Base-by-base conservation (phyloP, 2,113 vertebrate species). In the Psittacula cyanocephala region DNA sequence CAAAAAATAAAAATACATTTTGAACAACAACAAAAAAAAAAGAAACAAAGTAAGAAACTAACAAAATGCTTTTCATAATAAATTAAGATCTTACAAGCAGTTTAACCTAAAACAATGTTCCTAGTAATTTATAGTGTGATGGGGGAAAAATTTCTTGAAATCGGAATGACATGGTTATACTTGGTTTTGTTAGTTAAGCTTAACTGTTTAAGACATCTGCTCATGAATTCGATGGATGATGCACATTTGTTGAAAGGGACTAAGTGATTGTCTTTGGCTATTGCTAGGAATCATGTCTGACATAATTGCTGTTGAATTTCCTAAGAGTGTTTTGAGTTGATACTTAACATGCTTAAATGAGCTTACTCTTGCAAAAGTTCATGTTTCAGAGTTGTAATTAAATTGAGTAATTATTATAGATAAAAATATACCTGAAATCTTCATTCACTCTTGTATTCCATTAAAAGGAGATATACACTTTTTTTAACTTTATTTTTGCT, bases 191-290 rank as follows among this genome's bases (percentile, higher is more conserved):
- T 83, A 87, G 59, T 86, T 92, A 68, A 87, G 64, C 10, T 88
- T 95, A 79, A 76, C 44, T 91, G 19, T 95, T 93, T 89, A 43
- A 86, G 64, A 60, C 47, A 67, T 90, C 69, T 86, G 29, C n/a
- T 93, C n/a, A 72, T 41, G 11, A 81, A 65, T 93, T 75, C 68
- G 57, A 78, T 50, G 35, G 57, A 81, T 92, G 35, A 68, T 68
- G 57, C 33, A 81, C 17, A 71, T 68, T 77, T 59, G 17, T 90
- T 86, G 33, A 90, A 90, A 93, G 50, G 24, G 16, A 63, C 33
- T 64, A 29, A 27, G n/a, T 86, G 33, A 64, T 28, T 91, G 11
- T 69, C 78, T 89, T 77, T 33, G 88, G 12, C 43, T 75, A 35
- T 81, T 90, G 23, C 10, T 75, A 64, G 82, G 20, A 80, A 75